phyloP scores from a whole-genome alignment of 1,140 invertebrate genomes.

The Sminthurides bifidus region DNA sequence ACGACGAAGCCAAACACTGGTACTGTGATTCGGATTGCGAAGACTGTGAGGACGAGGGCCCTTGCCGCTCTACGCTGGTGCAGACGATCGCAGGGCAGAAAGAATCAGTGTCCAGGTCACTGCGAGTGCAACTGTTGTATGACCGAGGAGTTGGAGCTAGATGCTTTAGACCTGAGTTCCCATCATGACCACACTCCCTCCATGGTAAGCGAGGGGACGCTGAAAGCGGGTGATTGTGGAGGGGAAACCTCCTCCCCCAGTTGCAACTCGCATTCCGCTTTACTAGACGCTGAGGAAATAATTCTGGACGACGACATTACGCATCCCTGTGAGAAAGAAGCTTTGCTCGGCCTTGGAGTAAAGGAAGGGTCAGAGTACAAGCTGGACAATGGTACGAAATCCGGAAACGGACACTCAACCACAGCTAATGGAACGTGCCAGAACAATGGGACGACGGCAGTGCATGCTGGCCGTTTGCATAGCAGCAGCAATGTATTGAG shows the following conservation, averaged over 20 bases:
- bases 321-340: background rate
- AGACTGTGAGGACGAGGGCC: conserved; percentile 17
- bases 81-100: conserved; percentile 22
- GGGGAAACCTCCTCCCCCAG: background rate
- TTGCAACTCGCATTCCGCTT: background rate
- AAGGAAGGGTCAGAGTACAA: too few relatives aligned
- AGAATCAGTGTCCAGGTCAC: conserved; percentile 15
- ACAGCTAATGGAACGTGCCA: too few relatives aligned
- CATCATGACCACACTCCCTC: conserved; percentile 28
- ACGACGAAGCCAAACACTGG: conserved; percentile 28
- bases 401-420: too few relatives aligned
- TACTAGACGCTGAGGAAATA: background rate
- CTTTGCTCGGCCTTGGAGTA: too few relatives aligned
- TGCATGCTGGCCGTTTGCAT: too few relatives aligned
- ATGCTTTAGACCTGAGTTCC: conserved; percentile 8
- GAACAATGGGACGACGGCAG: too few relatives aligned
- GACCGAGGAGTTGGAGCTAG: conserved; percentile 24
- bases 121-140: conserved; percentile 29
- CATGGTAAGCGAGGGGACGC: conserved; percentile 28
- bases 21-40: conserved; percentile 32
- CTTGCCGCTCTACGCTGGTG: conserved; percentile 29
- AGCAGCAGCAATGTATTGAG: too few relatives aligned
- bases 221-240: conserved; percentile 26
- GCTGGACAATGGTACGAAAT: too few relatives aligned
- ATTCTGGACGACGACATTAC: background rate